Evolutionary conservation across 2,113 vertebrate genomes (phyloP).

Genomic region (Castor canadensis): DNA sequence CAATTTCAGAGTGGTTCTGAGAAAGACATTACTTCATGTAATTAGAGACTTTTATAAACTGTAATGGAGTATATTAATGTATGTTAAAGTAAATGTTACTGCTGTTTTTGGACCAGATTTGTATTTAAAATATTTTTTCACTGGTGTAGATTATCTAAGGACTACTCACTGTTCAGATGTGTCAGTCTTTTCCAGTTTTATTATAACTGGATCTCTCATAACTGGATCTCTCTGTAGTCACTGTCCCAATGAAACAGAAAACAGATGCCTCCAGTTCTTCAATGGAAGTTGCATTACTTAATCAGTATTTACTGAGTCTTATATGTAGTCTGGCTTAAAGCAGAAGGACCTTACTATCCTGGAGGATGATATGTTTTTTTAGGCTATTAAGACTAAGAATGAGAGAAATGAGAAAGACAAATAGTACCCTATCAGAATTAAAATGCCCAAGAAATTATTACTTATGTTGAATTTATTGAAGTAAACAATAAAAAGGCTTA

Average conservation of each 20-base stretch:
- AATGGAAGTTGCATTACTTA: background rate
- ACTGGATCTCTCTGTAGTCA: background rate
- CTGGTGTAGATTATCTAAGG: background rate
- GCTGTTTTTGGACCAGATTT: background rate
- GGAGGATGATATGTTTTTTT: background rate
- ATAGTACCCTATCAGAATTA: background rate
- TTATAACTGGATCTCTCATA: too few relatives aligned
- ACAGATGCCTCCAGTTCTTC: background rate
- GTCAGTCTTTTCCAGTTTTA: background rate
- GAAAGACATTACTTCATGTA: background rate
- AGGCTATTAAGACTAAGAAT: background rate
- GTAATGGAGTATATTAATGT: background rate
- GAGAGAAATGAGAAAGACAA: background rate
- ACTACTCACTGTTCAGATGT: background rate
- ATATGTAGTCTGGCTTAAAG: background rate
- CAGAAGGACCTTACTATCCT: background rate
- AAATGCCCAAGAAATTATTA: background rate
- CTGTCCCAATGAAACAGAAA: background rate
- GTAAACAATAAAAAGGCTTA: background rate
- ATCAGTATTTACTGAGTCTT: background rate
- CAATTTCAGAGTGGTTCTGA: background rate
- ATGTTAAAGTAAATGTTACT: background rate
- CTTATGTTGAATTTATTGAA: background rate
- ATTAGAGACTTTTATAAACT: background rate
- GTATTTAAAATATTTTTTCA: background rate